phyloP scores from a whole-genome alignment of 2,797 vertebrate genomes.

The Lepus townsendii region DNA sequence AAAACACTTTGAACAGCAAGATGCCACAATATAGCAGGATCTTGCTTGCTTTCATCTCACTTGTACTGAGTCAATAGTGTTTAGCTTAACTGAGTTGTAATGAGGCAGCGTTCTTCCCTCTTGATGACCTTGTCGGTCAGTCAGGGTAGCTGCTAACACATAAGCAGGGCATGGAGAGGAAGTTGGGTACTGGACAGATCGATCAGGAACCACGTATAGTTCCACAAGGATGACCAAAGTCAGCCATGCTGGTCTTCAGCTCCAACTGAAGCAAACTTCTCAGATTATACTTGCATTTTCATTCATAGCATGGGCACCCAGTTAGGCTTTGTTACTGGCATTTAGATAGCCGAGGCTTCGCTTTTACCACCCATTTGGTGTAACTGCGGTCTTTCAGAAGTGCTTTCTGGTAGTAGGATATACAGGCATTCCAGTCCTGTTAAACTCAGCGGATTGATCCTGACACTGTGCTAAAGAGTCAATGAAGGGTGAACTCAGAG shows the following conservation, averaged over 20 bases:
- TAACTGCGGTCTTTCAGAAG: not conserved
- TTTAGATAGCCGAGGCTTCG: no score
- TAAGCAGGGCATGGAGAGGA: not conserved
- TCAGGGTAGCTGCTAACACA: not conserved
- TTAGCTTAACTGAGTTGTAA: not conserved
- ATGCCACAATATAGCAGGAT: accelerated
- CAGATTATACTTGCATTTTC: not conserved
- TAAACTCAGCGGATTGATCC: not conserved
- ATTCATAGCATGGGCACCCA: accelerated
- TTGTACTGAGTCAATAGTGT: not conserved
- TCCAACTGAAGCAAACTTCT: not conserved
- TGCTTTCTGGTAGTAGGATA: not conserved
- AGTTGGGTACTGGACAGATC: not conserved
- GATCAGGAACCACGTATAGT: accelerated
- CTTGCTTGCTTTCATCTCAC: not conserved
- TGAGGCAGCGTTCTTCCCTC: not conserved
- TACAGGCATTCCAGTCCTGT: not conserved
- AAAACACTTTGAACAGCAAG: not conserved
- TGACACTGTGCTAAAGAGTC: not conserved
- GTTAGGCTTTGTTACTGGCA: not conserved
- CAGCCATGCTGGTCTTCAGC: not conserved
- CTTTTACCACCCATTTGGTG: not conserved
- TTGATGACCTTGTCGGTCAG: no score
- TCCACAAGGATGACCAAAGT: no score
- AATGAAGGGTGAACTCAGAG: not conserved